These are phyloP conservation scores for Bolinopsis microptera DNA, from an alignment of 37 sponge, comb jelly and placozoan species.

Conservation along the genomic window DNA sequence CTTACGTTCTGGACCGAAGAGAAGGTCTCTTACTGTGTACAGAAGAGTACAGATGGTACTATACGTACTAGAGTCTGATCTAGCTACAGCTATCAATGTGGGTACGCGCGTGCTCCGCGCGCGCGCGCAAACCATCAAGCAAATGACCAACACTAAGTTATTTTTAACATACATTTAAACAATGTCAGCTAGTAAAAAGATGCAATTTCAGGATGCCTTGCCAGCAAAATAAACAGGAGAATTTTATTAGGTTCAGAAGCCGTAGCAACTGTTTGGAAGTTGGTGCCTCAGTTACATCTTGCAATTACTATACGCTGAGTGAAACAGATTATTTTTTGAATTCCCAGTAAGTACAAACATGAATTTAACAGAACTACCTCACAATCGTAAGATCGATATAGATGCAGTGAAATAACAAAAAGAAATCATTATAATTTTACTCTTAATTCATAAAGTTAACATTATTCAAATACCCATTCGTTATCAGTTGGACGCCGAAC, in stretches of 20 bases:
- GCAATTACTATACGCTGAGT: neutral
- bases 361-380: neutral
- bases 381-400: neutral
- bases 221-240: neutral
- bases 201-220: neutral
- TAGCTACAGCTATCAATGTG: no score
- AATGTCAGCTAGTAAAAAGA: conserved; percentile 12
- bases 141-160: neutral
- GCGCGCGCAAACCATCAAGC: neutral
- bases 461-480: neutral
- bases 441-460: neutral
- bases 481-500: no score
- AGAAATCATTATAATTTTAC: neutral
- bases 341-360: conserved; percentile 23
- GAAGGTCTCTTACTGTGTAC: no score
- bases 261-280: no score
- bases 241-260: neutral
- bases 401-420: neutral
- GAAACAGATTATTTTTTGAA: neutral
- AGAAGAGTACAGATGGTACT: no score
- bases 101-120: conserved; percentile 8
- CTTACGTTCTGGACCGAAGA: no score
- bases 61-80: no score
- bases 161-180: neutral
- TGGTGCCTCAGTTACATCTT: no score